These are phyloP conservation scores for Drosophila borealis DNA, from an alignment of 2,888 invertebrate genomes.

Conservation along the genomic window DNA sequence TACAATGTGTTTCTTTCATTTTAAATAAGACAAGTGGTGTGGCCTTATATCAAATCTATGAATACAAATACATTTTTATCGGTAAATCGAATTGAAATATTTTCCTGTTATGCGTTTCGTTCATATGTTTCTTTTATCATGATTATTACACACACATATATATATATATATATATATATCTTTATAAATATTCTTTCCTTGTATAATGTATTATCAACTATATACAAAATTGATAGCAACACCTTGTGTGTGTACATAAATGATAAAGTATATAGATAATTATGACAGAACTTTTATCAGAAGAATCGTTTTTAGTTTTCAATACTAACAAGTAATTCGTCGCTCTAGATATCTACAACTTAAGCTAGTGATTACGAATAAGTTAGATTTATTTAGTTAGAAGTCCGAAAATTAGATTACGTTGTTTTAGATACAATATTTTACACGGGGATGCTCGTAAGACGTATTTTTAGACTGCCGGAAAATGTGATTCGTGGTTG, in stretches of 20 bases:
- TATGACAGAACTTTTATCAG: conserved; percentile 10
- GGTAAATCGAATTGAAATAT: conserved; percentile 37
- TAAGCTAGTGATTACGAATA: conserved; percentile 70
- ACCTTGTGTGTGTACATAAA: conserved; percentile 18
- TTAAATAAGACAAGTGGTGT: conserved; percentile 52
- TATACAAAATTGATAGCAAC: conserved; percentile 58
- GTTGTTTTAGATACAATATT: conserved; percentile 71
- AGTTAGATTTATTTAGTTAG: conserved; percentile 65
- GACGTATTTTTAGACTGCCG: conserved; percentile 8
- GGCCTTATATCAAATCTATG: conserved; percentile 46
- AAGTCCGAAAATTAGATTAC: conserved; percentile 39
- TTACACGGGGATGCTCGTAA: conserved; percentile 58
- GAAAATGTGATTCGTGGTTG: conserved; percentile 9
- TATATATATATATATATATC: conserved; percentile 22
- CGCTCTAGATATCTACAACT: conserved; percentile 69
- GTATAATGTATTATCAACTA: conserved; percentile 57
- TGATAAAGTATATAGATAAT: conserved; percentile 21
- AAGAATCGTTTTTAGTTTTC: conserved; percentile 16
- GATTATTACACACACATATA: conserved; percentile 25
- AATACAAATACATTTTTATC: conserved; percentile 45
- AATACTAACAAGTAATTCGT: conserved; percentile 21
- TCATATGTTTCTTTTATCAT: conserved; percentile 11
- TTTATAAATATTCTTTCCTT: conserved; percentile 35
- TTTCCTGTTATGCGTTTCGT: conserved; percentile 31
- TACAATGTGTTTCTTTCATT: conserved; percentile 45